Evolutionary conservation across 2,113 vertebrate genomes (phyloP), one percentile per base, ranked within the genome.

Genomic region (Salvator merianae): DNA sequence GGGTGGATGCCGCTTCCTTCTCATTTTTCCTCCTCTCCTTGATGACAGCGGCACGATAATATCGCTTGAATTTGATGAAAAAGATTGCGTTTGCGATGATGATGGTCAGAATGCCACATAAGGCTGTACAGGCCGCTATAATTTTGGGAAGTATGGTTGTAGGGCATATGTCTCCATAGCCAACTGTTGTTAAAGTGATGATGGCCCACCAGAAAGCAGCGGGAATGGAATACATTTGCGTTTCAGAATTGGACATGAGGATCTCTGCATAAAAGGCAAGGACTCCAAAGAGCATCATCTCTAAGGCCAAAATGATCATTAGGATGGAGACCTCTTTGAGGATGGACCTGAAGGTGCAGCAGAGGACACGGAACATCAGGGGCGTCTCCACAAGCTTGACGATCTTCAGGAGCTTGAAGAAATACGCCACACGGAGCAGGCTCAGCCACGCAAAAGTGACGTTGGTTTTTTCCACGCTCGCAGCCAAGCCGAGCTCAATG

Each of bases 181-280:
- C 83, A 10, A 93, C 86, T 0, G 92, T 93, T n/a, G 87, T 93
- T 10, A 93, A 86, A 24, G 87, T 93, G 85, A 91, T 92, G 26
- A 91, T 47, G 79, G 91, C 91, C 92, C 90, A 94, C 88, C 90
- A 94, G 77, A 94, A 90, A 83, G 84, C 91, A 26, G 68, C 50
- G 73, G 86, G 81, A 63, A 94, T 89, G 70, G 90, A 84, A 55
- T 71, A 38, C 40, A 92, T 82, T 24, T 88, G 76, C 3, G 81
- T n/a, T 26, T 94, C 87, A 38, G 40, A 59, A 55, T 38, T 65
- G 62, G 80, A 73, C 4, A 8, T 12, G 1, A 59, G 3, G n/a
- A 92, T 40, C 32, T 94, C 86, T 12, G 82, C 89, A 68, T 81
- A 93, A 77, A 92, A 88, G 22, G 90, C 93, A 47, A 92, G 72